Conservation (phyloP, 2,888 invertebrate species). For the Lomographa bimaculata region DNA sequence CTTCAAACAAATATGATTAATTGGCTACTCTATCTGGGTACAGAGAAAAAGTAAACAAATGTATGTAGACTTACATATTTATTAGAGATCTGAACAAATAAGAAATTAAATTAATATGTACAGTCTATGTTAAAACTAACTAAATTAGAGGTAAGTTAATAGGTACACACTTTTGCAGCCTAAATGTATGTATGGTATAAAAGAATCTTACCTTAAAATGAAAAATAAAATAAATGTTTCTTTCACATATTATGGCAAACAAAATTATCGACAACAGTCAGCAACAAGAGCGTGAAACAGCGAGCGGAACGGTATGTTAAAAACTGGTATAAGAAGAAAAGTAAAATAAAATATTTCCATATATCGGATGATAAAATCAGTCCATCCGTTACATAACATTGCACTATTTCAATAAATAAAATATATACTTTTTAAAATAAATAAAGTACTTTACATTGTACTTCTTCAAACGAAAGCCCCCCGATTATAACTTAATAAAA, state of each 20-base stretch:
- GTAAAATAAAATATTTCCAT: constrained; percentile 40
- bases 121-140: constrained; percentile 84
- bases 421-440: constrained; percentile 41
- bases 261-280: constrained; percentile 50
- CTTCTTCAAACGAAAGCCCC: constrained; percentile 36
- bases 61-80: constrained; percentile 80
- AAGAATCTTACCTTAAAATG: constrained; percentile 50
- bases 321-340: constrained; percentile 34
- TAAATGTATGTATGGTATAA: constrained; percentile 52
- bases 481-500: constrained; percentile 42
- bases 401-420: constrained; percentile 64
- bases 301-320: constrained; percentile 41
- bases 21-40: too few species aligned
- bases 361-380: constrained; percentile 71
- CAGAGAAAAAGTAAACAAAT: too few species aligned
- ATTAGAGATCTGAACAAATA: constrained; percentile 85
- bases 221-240: constrained; percentile 54
- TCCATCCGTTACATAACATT: constrained; percentile 73
- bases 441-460: constrained; percentile 47
- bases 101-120: constrained; percentile 84
- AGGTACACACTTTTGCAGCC: constrained; percentile 79
- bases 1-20: too few species aligned
- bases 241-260: constrained; percentile 46
- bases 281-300: constrained; percentile 55
- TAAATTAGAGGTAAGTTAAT: constrained; percentile 81